Evolutionary conservation across 2,113 vertebrate genomes (phyloP), one percentile per base, ranked within the genome.

Genomic region (Psittacara wagleri): DNA sequence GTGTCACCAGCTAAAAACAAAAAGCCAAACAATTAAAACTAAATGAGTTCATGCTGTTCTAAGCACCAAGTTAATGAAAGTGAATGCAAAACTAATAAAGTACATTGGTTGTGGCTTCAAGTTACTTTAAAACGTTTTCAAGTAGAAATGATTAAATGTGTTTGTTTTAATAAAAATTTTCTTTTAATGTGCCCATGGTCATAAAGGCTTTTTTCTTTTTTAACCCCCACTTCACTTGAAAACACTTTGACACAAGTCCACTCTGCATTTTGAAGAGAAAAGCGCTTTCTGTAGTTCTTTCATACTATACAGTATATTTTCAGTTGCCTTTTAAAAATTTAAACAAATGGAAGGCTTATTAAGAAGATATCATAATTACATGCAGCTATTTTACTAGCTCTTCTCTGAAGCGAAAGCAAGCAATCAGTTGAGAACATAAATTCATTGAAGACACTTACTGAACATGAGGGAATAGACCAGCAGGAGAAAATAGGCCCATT

Each of bases 321-420:
- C 97, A 97, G 95, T 94, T 92, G 94, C 90, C 86, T 93, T 96
- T 97, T 94, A 85, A 96, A 97, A 97, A 67, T 96, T 97, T 95
- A 95, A 97, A 97, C 95, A 97, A 98, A 97, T 88, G 91, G 91
- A 94, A 91, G 96, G 90, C 89, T 44, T 97, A 96, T 97, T 96
- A 96, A 97, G 92, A 95, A 96, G 96, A 96, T 96, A 95, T 96
- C 94, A 97, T 96, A 97, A 97, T 97, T 97, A 96, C 86, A 97
- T 67, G 89, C 93, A 96, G 93, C 91, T 97, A 94, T 96, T 97
- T 97, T 94, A 95, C 95, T 88, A 76, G 85, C 95, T 97, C 69
- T 97, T 97, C 96, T 96, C 83, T 90, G 85, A 94, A 95, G 96
- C 96, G 97, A 97, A 97, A 97, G 96, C 92, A 97, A 97, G 97